Percentiles rank a stretch among this genome's conserved stretches.
Evolutionary conservation across 2,113 vertebrate genomes (phyloP).

Genomic region (Bubo scandiacus): DNA sequence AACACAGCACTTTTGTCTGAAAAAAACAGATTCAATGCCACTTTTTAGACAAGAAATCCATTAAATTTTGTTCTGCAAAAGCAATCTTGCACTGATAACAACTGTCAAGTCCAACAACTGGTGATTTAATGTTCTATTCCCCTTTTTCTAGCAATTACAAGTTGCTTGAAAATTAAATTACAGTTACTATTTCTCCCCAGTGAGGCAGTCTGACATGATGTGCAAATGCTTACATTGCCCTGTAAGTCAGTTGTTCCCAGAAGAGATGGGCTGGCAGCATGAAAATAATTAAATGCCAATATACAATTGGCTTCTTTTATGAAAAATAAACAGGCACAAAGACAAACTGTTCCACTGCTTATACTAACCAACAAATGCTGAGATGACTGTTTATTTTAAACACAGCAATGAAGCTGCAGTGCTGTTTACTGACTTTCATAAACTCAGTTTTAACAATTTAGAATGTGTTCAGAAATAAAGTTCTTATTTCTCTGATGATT

Average conservation of each 20-base stretch:
- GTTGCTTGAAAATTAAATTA: conserved; percentile 38
- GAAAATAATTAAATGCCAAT: conserved; percentile 34
- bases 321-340: conserved; percentile 34
- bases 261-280: conserved; percentile 23
- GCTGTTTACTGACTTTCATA: background rate
- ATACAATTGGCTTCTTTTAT: conserved; percentile 10
- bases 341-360: conserved; percentile 37
- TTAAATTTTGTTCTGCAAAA: conserved; percentile 2
- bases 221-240: conserved; percentile 18
- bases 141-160: conserved; percentile 8
- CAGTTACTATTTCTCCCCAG: conserved; percentile 18
- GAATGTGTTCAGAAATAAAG: background rate
- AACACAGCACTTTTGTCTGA: background rate
- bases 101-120: background rate
- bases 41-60: background rate
- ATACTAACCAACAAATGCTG: background rate
- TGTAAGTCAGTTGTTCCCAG: conserved; percentile 17
- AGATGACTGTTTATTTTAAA: background rate
- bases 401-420: background rate
- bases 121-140: background rate
- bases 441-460: background rate
- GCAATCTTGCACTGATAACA: background rate
- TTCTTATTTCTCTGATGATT: conserved; percentile 57
- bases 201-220: background rate
- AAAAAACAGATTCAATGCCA: background rate